A percentile compares a stretch with the other conserved stretches of the same genome.
Evolutionary conservation across 2,797 vertebrate species (phyloP).

Genomic region (Dromococcyx pavoninus): DNA sequence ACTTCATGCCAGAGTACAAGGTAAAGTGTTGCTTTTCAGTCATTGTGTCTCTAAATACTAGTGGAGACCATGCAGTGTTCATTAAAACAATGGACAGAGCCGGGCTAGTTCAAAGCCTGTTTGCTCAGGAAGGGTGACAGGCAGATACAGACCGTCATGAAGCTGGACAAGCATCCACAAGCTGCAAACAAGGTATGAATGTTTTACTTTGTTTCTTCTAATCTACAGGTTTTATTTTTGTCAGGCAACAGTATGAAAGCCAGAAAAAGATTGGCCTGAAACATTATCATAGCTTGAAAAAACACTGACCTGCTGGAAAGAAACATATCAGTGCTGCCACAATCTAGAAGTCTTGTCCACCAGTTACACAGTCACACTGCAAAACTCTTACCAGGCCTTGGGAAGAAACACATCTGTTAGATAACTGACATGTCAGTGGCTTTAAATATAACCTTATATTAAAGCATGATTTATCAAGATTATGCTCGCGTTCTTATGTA

Average conservation of each 20-base stretch:
- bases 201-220: neutral
- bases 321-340: neutral
- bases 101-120: neutral
- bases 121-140: neutral
- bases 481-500: neutral
- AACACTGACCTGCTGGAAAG: neutral
- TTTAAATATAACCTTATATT: neutral
- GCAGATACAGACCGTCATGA: neutral
- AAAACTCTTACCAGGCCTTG: neutral
- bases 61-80: fast-evolving
- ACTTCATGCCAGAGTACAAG: neutral
- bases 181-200: neutral
- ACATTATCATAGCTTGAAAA: neutral
- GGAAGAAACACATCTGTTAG: neutral
- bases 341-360: neutral
- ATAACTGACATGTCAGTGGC: neutral
- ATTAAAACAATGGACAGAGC: neutral
- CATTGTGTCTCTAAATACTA: neutral
- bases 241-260: neutral
- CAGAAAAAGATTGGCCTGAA: neutral
- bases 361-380: neutral
- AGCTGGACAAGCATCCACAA: neutral
- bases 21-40: neutral
- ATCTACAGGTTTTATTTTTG: neutral
- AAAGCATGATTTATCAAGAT: neutral